phyloP scores from a whole-genome alignment of 2,797 vertebrate genomes.

The Cryptoblepharus egeriae region DNA sequence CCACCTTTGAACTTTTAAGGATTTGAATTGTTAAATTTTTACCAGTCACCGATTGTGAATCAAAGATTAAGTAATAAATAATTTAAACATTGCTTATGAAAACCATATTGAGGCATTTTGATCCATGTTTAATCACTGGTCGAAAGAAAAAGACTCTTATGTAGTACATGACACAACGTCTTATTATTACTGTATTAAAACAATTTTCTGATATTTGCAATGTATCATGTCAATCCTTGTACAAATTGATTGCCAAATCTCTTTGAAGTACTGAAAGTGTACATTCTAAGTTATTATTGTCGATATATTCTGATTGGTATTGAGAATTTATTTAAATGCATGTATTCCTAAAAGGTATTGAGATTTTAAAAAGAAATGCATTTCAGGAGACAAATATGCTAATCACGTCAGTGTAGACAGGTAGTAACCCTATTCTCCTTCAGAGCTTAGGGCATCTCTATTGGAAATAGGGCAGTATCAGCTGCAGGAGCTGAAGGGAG shows the following conservation, averaged over 20 bases:
- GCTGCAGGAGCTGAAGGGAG: too few species aligned
- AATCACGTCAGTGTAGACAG: not conserved
- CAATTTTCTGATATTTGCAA: not conserved
- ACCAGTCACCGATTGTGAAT: too few species aligned
- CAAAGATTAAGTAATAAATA: too few species aligned
- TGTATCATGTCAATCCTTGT: not conserved
- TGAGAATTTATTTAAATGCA: not conserved
- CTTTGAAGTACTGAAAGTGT: not conserved
- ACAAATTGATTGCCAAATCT: not conserved
- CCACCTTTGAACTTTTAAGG: too few species aligned
- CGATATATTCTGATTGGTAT: too few species aligned
- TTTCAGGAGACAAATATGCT: not conserved
- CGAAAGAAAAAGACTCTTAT: not conserved
- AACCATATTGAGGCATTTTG: not conserved
- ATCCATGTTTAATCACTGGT: not conserved
- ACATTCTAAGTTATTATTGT: too few species aligned
- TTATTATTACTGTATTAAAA: not conserved
- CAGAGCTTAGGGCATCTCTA: not conserved
- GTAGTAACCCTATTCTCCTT: not conserved
- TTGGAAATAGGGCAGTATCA: too few species aligned
- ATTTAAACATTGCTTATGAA: not conserved
- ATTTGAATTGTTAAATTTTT: too few species aligned
- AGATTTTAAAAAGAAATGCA: not conserved
- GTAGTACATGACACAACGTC: too few species aligned
- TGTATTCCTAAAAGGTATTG: not conserved